A percentile compares a stretch with the other conserved stretches of the same genome.
Conservation (phyloP, 2,113 vertebrate genomes). For the Lepisosteus osseus region DNA sequence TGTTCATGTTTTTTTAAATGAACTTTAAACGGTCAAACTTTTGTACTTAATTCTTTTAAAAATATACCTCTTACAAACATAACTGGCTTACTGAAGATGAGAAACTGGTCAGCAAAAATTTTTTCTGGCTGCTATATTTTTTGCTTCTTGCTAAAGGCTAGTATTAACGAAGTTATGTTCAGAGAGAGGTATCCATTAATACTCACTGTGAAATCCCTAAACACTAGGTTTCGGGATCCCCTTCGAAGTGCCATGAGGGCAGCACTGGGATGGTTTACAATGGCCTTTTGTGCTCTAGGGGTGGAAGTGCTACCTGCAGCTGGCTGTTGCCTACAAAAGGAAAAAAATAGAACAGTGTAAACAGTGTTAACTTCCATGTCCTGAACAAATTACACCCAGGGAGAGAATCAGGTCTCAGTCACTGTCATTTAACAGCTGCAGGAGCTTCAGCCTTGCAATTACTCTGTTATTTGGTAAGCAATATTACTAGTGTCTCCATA, state of each 20-base stretch:
- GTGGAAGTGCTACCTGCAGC: constrained; percentile 69
- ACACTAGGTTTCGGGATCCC: constrained; percentile 96
- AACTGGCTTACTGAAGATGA: too few relatives aligned
- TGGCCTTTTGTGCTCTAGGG: constrained; percentile 89
- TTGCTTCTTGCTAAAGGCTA: too few relatives aligned
- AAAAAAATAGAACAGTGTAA: constrained; percentile 1
- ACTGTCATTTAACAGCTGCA: not conserved
- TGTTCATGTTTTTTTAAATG: too few relatives aligned
- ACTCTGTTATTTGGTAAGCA: not conserved
- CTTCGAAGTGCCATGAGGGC: constrained; percentile 95
- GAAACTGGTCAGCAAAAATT: too few relatives aligned
- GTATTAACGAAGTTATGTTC: too few relatives aligned
- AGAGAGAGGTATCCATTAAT: not conserved
- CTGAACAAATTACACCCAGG: not conserved
- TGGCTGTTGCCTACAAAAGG: constrained; percentile 71
- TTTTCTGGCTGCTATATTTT: too few relatives aligned
- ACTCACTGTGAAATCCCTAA: constrained; percentile 98
- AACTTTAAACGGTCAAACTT: too few relatives aligned
- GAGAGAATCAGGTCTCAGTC: not conserved
- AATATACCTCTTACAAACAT: too few relatives aligned
- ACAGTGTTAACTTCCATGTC: not conserved
- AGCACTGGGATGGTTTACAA: constrained; percentile 96
- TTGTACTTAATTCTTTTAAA: too few relatives aligned
- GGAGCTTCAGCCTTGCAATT: not conserved
- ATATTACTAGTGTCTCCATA: too few relatives aligned